These are phyloP conservation scores for Hylomyscus alleni DNA, from an alignment of 2,797 vertebrate species.

Conservation along the genomic window DNA sequence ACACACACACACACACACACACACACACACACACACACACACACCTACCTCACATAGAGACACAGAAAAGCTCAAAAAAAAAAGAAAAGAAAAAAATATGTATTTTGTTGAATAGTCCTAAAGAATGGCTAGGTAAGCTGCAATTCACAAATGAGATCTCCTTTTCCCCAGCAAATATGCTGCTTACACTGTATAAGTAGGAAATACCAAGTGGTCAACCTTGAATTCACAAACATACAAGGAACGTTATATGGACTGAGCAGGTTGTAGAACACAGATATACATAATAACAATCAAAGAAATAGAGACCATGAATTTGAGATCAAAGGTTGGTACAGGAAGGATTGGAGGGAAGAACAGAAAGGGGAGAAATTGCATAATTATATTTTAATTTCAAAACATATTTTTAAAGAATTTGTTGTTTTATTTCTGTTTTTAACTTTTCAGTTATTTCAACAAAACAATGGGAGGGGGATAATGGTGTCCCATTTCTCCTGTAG, in stretches of 20 bases:
- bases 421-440: not conserved
- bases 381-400: not conserved
- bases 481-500: not conserved
- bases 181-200: not conserved
- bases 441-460: slow-evolving; percentile 54
- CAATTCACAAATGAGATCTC: not conserved
- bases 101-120: slow-evolving; percentile 31
- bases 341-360: not conserved
- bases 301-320: not conserved
- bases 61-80: not conserved
- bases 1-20: too few relatives aligned
- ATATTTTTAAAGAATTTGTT: not conserved
- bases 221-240: not conserved
- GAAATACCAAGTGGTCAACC: not conserved
- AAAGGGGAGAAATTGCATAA: not conserved
- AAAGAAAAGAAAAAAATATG: not conserved
- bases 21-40: not conserved
- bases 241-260: not conserved
- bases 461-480: not conserved
- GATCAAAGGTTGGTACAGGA: not conserved
- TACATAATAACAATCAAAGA: not conserved
- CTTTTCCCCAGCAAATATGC: not conserved
- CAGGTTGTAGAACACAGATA: not conserved
- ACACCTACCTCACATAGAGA: not conserved
- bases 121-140: not conserved